These are phyloP conservation scores for Zophobas morio DNA, from an alignment of 1,140 invertebrate genomes.

Conservation along the genomic window DNA sequence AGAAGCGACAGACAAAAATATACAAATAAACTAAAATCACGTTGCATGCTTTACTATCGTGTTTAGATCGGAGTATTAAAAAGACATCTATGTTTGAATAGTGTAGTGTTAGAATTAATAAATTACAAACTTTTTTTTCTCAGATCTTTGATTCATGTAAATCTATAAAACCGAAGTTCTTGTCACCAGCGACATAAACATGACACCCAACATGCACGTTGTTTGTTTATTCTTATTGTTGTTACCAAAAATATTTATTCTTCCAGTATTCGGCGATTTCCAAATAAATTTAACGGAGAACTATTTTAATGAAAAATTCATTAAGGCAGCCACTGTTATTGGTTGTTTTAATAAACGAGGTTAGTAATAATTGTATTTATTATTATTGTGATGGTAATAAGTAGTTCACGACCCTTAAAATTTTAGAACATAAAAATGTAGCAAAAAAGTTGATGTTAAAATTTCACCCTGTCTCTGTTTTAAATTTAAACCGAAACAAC, in stretches of 20 bases:
- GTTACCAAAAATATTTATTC: slow-evolving; percentile 4
- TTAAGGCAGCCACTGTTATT: slow-evolving; percentile 19
- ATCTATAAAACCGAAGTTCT: too few relatives aligned
- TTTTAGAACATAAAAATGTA: slow-evolving; percentile 14
- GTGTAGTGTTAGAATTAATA: too few relatives aligned
- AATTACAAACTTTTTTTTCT: too few relatives aligned
- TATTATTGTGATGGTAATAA: too few relatives aligned
- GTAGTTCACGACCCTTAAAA: too few relatives aligned
- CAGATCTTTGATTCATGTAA: too few relatives aligned
- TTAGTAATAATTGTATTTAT: slow-evolving; percentile 6
- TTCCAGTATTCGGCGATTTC: not conserved
- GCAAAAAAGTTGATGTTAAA: slow-evolving; percentile 35
- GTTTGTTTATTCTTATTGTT: not conserved
- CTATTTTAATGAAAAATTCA: slow-evolving; percentile 43
- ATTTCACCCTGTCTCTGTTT: slow-evolving; percentile 2
- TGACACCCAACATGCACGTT: not conserved
- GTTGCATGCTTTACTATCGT: too few relatives aligned
- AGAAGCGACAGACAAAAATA: too few relatives aligned
- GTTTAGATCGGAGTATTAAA: too few relatives aligned
- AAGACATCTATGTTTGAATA: too few relatives aligned
- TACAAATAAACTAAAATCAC: too few relatives aligned
- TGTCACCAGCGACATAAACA: too few relatives aligned
- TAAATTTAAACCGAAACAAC: slow-evolving; percentile 8
- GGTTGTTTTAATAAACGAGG: slow-evolving; percentile 30
- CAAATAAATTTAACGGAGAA: slow-evolving; percentile 39